Evolutionary conservation across 1,140 invertebrate genomes (phyloP), one percentile per base, ranked within the genome.

Genomic region (Globodera rostochiensis): DNA sequence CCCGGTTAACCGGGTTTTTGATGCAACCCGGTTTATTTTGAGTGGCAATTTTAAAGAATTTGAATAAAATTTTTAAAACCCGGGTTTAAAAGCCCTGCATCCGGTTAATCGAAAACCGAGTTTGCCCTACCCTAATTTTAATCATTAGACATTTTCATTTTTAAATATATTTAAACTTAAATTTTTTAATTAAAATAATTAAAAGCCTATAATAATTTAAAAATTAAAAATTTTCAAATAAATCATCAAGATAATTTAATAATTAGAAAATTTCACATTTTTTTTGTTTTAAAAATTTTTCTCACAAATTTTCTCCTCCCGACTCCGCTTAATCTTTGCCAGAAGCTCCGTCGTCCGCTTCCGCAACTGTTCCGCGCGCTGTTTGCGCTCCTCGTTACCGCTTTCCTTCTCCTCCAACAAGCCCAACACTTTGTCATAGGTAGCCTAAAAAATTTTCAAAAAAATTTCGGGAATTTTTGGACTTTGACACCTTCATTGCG

Each of bases 341-440:
- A 87, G 75, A 45, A 87, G 77, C 21, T 87, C 84, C 3, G 86
- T 87, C n/a, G 86, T 84, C 25, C 83, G 74, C 64, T 80, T 79
- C 7, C 79, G 76, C 79, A 87, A 73, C 6, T 79, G 71, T 71
- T 89, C 79, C 67, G 84, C 83, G 15, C 80, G 25, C 50, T 84
- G 50, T 71, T 83, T 87, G 25, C 80, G 67, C 53, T 87, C 88
- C 45, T 89, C 84, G 66, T 89, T 89, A 8, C 85, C 86, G 53
- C 73, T 84, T 73, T 83, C 81, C n/a, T 80, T 74, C 46, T 89
- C 83, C 36, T 88, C 80, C 64, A 87, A 57, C 36, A 81, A 64
- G 46, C 82, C 77, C 47, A 84, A 25, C 6, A 88, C 85, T 71
- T 84, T 47, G 11, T 82, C 64, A 50, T 87, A 87, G 19, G 82